These are phyloP conservation scores for Pipra filicauda DNA, from an alignment of 2,113 vertebrate genomes.

Conservation along the genomic window DNA sequence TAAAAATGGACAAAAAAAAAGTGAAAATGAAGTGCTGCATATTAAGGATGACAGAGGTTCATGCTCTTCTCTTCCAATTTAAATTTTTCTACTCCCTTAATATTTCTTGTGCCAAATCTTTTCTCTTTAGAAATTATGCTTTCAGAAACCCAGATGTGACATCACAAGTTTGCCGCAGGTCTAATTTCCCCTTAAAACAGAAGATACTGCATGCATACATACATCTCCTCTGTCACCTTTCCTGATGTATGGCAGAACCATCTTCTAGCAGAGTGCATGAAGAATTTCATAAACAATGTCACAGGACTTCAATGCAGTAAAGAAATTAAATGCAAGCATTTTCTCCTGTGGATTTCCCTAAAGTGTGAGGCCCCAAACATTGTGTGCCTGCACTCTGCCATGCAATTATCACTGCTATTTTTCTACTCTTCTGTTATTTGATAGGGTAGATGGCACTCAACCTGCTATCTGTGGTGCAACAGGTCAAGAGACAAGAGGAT, in stretches of 20 bases:
- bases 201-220: background rate
- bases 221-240: background rate
- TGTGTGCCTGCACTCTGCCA: background rate
- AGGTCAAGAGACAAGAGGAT: background rate
- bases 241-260: background rate
- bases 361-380: background rate
- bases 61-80: background rate
- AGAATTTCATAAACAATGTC: background rate
- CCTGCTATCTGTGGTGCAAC: background rate
- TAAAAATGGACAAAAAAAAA: background rate
- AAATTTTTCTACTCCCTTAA: background rate
- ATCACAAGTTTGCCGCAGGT: background rate
- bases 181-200: background rate
- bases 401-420: background rate
- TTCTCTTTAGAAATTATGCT: constrained; percentile 29
- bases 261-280: background rate
- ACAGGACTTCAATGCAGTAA: background rate
- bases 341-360: background rate
- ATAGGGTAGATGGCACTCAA: background rate
- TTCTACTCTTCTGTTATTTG: background rate
- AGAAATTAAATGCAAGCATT: background rate
- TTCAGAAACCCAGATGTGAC: constrained; percentile 42
- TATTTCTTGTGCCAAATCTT: background rate
- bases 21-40: background rate
- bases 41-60: background rate